Evolutionary conservation across 2,113 vertebrate genomes (phyloP).

Genomic region (Megaceryle torquata): DNA sequence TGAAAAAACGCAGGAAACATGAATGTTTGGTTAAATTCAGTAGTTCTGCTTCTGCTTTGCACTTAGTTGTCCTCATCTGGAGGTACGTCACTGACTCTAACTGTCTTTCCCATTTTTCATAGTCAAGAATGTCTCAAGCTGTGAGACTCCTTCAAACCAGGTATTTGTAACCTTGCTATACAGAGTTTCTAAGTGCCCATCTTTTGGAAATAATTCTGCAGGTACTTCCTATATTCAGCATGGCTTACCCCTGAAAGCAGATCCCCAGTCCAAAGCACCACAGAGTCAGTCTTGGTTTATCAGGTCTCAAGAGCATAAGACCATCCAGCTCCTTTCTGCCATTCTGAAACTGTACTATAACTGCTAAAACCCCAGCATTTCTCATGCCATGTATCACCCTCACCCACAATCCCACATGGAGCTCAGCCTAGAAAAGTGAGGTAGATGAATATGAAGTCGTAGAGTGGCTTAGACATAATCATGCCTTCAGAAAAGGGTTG

Average conservation of each 20-base stretch:
- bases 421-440: not conserved
- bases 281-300: not conserved
- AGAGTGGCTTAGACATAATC: not conserved
- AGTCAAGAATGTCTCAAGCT: not conserved
- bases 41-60: not conserved
- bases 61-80: not conserved
- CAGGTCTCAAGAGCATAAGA: not conserved
- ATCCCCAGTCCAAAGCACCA: not conserved
- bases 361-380: not conserved
- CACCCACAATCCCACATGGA: not conserved
- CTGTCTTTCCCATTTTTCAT: not conserved
- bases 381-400: not conserved
- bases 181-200: not conserved
- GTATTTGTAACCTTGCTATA: not conserved
- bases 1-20: not conserved
- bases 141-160: not conserved
- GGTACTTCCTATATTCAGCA: not conserved
- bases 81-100: not conserved
- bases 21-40: rapidly evolving
- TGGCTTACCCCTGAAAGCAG: not conserved
- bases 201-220: not conserved
- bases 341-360: not conserved
- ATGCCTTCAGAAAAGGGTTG: not conserved
- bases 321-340: not conserved
- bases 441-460: not conserved